A percentile compares a stretch with the other conserved stretches of the same genome.
Evolutionary conservation across 1,140 invertebrate genomes (phyloP).

Genomic region (Drosophila varians): DNA sequence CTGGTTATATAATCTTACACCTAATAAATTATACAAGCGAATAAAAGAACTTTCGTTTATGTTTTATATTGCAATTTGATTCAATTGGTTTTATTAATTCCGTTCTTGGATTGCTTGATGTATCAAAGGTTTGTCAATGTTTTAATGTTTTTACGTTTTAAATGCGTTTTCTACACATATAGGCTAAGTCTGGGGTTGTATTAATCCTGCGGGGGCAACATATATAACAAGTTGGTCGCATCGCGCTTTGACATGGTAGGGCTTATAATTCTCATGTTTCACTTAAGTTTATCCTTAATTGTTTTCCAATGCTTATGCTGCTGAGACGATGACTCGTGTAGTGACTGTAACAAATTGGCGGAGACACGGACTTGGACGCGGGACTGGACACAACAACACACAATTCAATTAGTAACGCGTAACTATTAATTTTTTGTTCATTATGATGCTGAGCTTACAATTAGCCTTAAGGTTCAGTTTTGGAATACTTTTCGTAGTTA

Average conservation of each 20-base stretch:
- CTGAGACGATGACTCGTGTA: conserved; percentile 34
- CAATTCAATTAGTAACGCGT: conserved; percentile 58
- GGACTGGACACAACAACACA: conserved; percentile 59
- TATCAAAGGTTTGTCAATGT: conserved; percentile 65
- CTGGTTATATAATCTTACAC: conserved; percentile 2
- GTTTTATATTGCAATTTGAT: conserved; percentile 63
- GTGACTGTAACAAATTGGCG: conserved; percentile 59
- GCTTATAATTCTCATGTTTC: conserved; percentile 30
- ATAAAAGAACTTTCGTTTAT: conserved; percentile 5
- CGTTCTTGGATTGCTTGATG: conserved; percentile 41
- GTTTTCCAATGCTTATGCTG: conserved; percentile 31
- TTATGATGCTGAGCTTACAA: conserved; percentile 69
- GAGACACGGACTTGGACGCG: conserved; percentile 29
- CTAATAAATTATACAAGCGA: conserved; percentile 21
- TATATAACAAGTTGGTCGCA: conserved; percentile 44
- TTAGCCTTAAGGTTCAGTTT: conserved; percentile 63
- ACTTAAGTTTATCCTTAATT: conserved; percentile 44
- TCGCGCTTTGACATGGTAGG: conserved; percentile 18
- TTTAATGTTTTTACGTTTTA: conserved; percentile 42
- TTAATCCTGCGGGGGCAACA: conserved; percentile 55
- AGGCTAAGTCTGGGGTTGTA: conserved; percentile 59
- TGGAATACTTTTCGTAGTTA: conserved; percentile 60
- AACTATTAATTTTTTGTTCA: conserved; percentile 76
- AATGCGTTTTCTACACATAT: conserved; percentile 68
- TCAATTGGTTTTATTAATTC: conserved; percentile 52